Evolutionary conservation across 1,140 invertebrate genomes (phyloP).

Genomic region (Danaus plexippus): DNA sequence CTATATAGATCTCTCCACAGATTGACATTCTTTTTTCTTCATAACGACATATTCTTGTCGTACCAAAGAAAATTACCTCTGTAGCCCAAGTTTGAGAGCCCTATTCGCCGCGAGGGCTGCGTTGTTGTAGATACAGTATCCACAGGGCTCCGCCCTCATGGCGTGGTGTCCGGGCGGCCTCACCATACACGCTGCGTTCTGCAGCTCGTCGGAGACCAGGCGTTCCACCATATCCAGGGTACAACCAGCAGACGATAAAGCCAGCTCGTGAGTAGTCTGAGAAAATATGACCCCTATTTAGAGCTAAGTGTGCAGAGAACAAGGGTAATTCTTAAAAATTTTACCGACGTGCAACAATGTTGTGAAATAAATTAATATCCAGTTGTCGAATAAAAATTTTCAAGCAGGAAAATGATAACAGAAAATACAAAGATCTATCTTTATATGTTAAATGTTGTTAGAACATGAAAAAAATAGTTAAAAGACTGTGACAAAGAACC

Average conservation of each 20-base stretch:
- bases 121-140: slow-evolving; percentile 98
- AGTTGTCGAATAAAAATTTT: too few species aligned
- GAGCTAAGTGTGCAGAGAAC: too few species aligned
- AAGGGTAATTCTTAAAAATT: too few species aligned
- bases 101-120: slow-evolving; percentile 89
- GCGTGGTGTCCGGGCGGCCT: slow-evolving; percentile 98
- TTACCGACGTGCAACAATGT: too few species aligned
- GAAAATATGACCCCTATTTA: neutral
- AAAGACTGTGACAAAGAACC: too few species aligned
- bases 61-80: neutral
- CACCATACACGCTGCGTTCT: slow-evolving; percentile 88
- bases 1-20: too few species aligned
- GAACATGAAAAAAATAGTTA: too few species aligned
- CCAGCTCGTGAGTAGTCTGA: slow-evolving; percentile 85
- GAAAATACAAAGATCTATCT: too few species aligned
- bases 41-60: neutral
- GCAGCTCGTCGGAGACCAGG: slow-evolving; percentile 78
- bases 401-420: too few species aligned
- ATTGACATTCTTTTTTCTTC: too few species aligned
- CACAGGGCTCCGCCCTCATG: slow-evolving; percentile 88
- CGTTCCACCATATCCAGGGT: slow-evolving; percentile 85
- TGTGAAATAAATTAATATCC: too few species aligned
- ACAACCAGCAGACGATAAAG: slow-evolving; percentile 84
- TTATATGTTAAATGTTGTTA: too few species aligned
- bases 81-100: slow-evolving; percentile 55